Conservation (phyloP, 2,888 invertebrate genomes). For the Leptothorax acervorum region DNA sequence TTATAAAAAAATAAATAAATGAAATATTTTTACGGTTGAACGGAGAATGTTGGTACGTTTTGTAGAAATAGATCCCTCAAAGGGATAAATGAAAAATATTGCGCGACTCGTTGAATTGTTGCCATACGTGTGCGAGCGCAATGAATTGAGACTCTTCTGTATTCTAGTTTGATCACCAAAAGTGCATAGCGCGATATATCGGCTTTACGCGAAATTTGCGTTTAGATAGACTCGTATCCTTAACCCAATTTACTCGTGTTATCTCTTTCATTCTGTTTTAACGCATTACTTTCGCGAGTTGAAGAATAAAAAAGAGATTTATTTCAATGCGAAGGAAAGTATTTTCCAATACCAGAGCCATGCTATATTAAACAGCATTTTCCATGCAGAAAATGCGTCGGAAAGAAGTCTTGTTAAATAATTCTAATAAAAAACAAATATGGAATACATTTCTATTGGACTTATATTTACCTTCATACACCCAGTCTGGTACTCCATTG, state of each 20-base stretch:
- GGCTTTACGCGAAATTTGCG: neutral
- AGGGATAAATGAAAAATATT: slow-evolving; percentile 49
- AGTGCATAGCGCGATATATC: slow-evolving; percentile 19
- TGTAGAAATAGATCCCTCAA: slow-evolving; percentile 33
- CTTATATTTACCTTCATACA: slow-evolving; percentile 93
- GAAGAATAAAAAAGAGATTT: neutral
- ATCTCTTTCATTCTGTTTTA: neutral
- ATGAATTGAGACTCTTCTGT: slow-evolving; percentile 24
- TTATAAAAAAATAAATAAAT: slow-evolving; percentile 28
- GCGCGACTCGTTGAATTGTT: slow-evolving; percentile 15
- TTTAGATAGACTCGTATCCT: neutral
- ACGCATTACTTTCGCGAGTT: neutral
- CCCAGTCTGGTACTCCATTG: slow-evolving; percentile 97
- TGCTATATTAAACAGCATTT: neutral
- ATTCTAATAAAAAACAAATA: slow-evolving; percentile 2
- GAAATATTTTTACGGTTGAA: slow-evolving; percentile 35
- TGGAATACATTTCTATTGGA: neutral
- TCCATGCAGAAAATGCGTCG: neutral
- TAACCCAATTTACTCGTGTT: slow-evolving; percentile 5
- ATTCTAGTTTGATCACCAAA: neutral
- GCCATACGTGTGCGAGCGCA: neutral
- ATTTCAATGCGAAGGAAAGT: neutral
- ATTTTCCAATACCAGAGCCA: neutral
- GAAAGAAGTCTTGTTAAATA: too few species aligned
- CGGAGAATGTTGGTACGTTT: neutral